These are phyloP conservation scores for Channa maculata DNA, from an alignment of 2,113 vertebrate genomes.

Conservation along the genomic window DNA sequence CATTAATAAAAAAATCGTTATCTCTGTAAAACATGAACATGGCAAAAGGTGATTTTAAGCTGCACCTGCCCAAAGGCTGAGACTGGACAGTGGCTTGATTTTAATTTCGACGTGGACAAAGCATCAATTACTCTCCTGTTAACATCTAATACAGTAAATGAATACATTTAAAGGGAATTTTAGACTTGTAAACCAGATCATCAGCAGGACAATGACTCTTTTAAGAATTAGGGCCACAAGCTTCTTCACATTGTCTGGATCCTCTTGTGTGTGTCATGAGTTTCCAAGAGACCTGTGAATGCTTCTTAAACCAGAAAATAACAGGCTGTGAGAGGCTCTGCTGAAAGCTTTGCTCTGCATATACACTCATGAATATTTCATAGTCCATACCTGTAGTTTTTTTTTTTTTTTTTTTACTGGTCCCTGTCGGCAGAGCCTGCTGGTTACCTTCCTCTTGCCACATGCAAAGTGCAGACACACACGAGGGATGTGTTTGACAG, in stretches of 20 bases:
- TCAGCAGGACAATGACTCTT: conserved; percentile 21
- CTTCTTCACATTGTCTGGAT: conserved; percentile 16
- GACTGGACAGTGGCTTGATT: no score
- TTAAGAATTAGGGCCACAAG: conserved; percentile 37
- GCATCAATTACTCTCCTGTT: no score
- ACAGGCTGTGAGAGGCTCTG: conserved; percentile 60
- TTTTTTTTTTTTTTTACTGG: conserved; percentile 32
- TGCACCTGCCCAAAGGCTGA: background rate
- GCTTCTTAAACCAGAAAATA: conserved; percentile 36
- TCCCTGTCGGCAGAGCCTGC: conserved; percentile 43
- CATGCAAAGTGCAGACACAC: conserved; percentile 60
- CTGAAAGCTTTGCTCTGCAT: conserved; percentile 54
- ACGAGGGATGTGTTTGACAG: conserved; percentile 41
- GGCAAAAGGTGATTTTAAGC: no score
- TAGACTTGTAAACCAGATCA: conserved; percentile 4
- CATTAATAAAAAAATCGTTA: background rate
- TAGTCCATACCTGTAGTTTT: conserved; percentile 55
- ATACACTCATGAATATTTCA: conserved; percentile 75
- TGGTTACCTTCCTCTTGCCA: conserved; percentile 50
- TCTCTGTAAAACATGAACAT: no score
- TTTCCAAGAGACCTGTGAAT: conserved; percentile 41
- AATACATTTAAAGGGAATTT: background rate
- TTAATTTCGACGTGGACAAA: background rate
- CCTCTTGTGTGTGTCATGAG: conserved; percentile 33
- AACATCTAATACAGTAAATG: no score